Evolutionary conservation across 1,140 invertebrate genomes (phyloP).

Genomic region (Gyrodactylus salaris): DNA sequence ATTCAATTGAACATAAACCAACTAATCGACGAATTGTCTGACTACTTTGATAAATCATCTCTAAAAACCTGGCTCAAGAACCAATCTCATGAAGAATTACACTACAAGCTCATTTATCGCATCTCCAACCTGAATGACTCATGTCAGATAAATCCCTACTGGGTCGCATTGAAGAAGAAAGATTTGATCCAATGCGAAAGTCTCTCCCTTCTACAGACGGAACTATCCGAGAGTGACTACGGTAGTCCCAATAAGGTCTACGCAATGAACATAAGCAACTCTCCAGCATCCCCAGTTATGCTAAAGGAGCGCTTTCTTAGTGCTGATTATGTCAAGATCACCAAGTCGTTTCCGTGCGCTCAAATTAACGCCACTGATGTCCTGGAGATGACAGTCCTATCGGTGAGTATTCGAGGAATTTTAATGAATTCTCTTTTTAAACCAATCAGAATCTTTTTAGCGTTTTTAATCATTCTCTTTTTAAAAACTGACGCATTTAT

Average conservation of each 20-base stretch:
- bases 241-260: neutral
- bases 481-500: too few species aligned
- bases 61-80: neutral
- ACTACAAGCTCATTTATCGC: neutral
- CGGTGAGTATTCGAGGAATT: neutral
- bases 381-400: neutral
- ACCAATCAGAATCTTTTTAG: too few species aligned
- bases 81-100: neutral
- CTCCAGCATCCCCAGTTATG: neutral
- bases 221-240: neutral
- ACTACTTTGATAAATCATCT: neutral
- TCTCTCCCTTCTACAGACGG: neutral
- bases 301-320: neutral
- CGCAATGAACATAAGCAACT: neutral
- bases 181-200: neutral
- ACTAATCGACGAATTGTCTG: neutral
- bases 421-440: too few species aligned
- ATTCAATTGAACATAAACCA: neutral
- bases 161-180: neutral
- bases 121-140: neutral
- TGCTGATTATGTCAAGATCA: neutral
- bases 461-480: too few species aligned
- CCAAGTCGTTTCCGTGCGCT: neutral
- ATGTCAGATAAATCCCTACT: neutral
- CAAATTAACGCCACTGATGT: neutral